Evolutionary conservation across 1,140 invertebrate species (phyloP), one percentile per base, ranked within the genome.

Genomic region (Cataglyphis hispanica): DNA sequence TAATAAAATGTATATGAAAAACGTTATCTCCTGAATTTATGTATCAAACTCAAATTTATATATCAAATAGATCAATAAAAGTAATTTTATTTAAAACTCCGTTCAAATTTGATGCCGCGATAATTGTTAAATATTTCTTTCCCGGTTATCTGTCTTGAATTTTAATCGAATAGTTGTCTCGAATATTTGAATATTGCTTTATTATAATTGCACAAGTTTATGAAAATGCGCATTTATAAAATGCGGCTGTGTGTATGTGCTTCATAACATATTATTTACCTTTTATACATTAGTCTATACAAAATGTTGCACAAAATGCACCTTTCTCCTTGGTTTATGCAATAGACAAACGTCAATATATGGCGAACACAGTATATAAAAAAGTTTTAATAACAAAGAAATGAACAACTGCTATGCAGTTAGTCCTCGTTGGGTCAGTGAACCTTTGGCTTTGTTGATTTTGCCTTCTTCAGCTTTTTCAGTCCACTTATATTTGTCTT

Each of bases 401-500:
- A 86, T 58, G 58, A 61, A 70, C 25, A 72, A 75, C 13, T 61
- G 25, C 37, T n/a, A 46, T 11, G 60, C 25, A 56, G 31, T 67
- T 10, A 78, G 3, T 22, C 2, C 53, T 63, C n/a, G 1, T 61
- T 46, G 34, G 67, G 63, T 93, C 92, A 96, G 93, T 92, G 96
- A 96, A 84, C 97, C 96, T 96, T 98, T 96, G 87, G 97, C 93
- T 96, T 98, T 95, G 92, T 96, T 95, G 93, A 94, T 95, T 98
- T 97, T 5, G 96, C 95, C 94, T 98, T 98, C 93, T 98, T 98
- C 86, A 98, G 95, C 94, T 98, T 98, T 94, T 98, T 98, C 72
- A 98, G 94, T 86, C 97, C 97, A 95, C 98, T 98, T 93, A 98
- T 97, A 94, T 98, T 98, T n/a, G 96, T 97, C 94, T 98, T 98